A percentile compares a stretch with the other conserved stretches of the same genome.
Conservation (phyloP, 53 echinoderm and acorn worm genomes). For the Apostichopus leukothele region DNA sequence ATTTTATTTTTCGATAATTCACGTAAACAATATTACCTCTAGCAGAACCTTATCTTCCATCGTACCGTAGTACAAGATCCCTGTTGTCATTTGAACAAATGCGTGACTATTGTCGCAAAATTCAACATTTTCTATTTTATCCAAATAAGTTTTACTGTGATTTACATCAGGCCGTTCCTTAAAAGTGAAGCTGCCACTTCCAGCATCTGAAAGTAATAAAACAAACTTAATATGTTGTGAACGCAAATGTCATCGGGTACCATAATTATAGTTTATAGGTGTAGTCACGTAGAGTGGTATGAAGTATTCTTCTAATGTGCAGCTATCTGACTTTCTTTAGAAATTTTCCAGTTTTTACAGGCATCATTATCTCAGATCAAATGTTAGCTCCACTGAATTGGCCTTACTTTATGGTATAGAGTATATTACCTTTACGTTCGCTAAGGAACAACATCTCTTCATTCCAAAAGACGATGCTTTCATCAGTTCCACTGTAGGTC, state of each 20-base stretch:
- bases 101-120: neutral
- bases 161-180: neutral
- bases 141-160: neutral
- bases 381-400: no score
- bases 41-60: neutral
- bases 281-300: no score
- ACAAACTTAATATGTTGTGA: neutral
- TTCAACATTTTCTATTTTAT: neutral
- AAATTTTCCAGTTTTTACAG: no score
- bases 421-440: neutral
- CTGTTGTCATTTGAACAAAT: neutral
- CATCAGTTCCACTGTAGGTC: neutral
- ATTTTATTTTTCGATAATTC: no score
- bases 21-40: neutral
- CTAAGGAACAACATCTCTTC: neutral
- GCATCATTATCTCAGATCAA: no score
- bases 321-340: no score
- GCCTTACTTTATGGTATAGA: neutral
- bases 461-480: conserved; percentile 3
- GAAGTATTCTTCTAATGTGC: no score
- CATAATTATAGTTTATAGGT: no score
- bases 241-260: no score
- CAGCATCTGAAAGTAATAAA: neutral
- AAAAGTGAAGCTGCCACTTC: neutral
- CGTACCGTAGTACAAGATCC: neutral